Evolutionary conservation across 2,888 invertebrate genomes (phyloP), one percentile per base, ranked within the genome.

Genomic region (Dilophus febrilis): DNA sequence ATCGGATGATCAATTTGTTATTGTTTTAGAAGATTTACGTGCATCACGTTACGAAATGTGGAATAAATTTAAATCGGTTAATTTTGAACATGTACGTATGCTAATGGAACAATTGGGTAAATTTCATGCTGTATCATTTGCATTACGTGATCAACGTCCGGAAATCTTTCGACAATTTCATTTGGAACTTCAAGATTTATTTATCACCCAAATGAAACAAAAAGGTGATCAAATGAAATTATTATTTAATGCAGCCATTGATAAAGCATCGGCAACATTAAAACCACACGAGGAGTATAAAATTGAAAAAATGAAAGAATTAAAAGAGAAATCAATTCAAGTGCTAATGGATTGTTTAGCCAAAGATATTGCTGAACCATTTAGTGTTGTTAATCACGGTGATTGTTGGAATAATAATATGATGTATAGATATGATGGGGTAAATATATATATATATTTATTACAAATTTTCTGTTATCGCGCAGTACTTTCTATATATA

Each of bases 401-500:
- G 46, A 46, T 27, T 44, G 42, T n/a, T 46, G 46, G 46, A 40
- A 34, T 5, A 46, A 44, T 19, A 46, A 46, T 32, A 38, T 43
- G n/a, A 16, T 44, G 28, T 46, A 27, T 33, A 22, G 36, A 19
- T 43, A 40, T 37, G 16, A 38, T 36, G 38, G 32, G 18, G 28
- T 22, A 22, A 22, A 8, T 22, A 6, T 6, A 8, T 6, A 22
- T 6, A 22, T 6, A 6, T 22, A 22, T 22, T 6, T 6, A 22
- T 22, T 22, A 22, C 22, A 22, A 6, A 22, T n/a, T n/a, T n/a
- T n/a, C n/a, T n/a, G n/a, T n/a, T n/a, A n/a, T n/a, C n/a, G n/a
- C n/a, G n/a, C n/a, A n/a, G n/a, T n/a, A n/a, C n/a, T n/a, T n/a
- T n/a, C n/a, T n/a, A n/a, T n/a, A n/a, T n/a, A n/a, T n/a, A n/a